Base-by-base conservation (phyloP, 2,797 vertebrate species). In the Chromobotia macracanthus region DNA sequence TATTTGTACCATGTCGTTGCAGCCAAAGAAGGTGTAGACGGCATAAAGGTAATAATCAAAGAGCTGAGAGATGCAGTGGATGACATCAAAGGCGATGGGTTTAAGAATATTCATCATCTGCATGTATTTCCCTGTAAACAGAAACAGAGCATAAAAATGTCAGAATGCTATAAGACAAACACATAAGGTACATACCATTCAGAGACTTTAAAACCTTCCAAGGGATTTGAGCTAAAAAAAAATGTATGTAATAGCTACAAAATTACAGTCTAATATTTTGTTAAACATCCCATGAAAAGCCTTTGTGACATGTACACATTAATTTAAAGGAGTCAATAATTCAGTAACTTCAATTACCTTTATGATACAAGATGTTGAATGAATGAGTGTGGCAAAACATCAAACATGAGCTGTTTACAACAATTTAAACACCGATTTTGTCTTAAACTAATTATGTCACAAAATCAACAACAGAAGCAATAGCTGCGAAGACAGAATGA, bases 61-160 rank as follows among this genome's bases (percentile, higher is more conserved):
- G 48, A 99, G 95, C 90, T 99, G 98, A 0, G 97, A 99, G 89
- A 98, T 96, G 83, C 96, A 99, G 92, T 99, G 98, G 87, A 99
- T 98, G 87, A 99, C 98, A 79, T 99, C 98, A 76, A 99, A 99
- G 79, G 98, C 97, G 72, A 99, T 99, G 13, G 98, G 97, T 85
- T 98, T 98, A 87, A 99, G 91, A 79, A 99, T 99, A 88, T 94
- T 99, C 98, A 99, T 99, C 98, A 99, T 99, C 92, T 99, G 98
- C 95, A 99, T 97, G 84, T 99, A 99, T 86, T 97, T 99, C 16
- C 98, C 98, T 99, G 90, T 65, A 2, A 23, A 79, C 31, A 72
- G 4, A 23, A 84, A 55, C 18, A 16, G 12, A 21, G 5, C 41
- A 6, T 9, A n/a, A 21, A 35, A 53, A 50, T 10, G 3, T 48